Percentiles rank a stretch among this genome's conserved stretches.
Evolutionary conservation across 2,888 invertebrate species (phyloP).

Genomic region (Ennomos quercinarius): DNA sequence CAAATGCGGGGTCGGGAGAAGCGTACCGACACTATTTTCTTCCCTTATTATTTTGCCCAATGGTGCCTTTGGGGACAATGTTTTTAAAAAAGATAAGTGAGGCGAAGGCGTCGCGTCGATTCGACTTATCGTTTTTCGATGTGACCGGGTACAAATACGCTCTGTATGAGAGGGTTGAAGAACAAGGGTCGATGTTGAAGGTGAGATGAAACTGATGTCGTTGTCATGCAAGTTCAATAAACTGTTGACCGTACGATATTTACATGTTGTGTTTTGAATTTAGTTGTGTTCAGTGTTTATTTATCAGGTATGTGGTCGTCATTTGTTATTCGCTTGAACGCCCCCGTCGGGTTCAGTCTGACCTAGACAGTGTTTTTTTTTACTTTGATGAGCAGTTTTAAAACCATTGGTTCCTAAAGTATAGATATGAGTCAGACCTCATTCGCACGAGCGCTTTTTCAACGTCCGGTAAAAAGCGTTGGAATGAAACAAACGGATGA

Average conservation of each 20-base stretch:
- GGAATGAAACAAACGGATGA: too few relatives aligned
- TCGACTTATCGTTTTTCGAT: constrained; percentile 54
- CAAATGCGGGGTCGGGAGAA: constrained; percentile 68
- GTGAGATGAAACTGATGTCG: constrained; percentile 18
- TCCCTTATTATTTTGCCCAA: constrained; percentile 61
- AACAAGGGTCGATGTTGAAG: constrained; percentile 40
- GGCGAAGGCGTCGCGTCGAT: constrained; percentile 50
- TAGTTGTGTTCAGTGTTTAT: neutral
- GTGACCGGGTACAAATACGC: constrained; percentile 43
- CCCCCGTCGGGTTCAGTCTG: neutral
- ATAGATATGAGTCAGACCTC: too few relatives aligned
- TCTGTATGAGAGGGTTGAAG: constrained; percentile 41
- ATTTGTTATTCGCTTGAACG: constrained; percentile 2
- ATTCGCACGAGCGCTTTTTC: too few relatives aligned
- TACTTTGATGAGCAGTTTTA: neutral
- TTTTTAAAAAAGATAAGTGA: constrained; percentile 72
- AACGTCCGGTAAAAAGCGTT: too few relatives aligned
- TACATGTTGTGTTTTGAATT: constrained; percentile 2
- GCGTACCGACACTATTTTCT: constrained; percentile 63
- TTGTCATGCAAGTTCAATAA: constrained; percentile 16
- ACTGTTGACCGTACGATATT: constrained; percentile 15
- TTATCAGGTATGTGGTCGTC: constrained; percentile 1
- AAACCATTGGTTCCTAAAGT: too few relatives aligned
- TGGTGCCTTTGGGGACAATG: constrained; percentile 72
- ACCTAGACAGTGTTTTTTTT: neutral